Evolutionary conservation across 2,888 invertebrate genomes (phyloP), one percentile per base, ranked within the genome.

Genomic region (Geotrupes spiniger): DNA sequence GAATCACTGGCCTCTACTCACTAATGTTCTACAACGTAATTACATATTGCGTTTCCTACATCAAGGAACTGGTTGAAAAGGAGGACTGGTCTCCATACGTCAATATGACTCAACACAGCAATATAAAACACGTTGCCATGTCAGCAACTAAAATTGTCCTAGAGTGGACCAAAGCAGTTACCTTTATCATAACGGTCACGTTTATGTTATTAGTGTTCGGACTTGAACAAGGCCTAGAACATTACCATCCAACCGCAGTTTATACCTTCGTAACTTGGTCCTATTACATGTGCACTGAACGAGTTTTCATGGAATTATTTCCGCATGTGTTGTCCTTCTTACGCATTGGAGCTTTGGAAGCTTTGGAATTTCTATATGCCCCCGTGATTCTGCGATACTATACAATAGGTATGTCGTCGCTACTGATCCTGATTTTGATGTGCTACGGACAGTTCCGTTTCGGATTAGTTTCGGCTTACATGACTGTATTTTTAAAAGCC

Each of bases 11-110:
- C 33, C 77, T 89, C 15, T 89, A 89, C 71, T 85, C 87, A 0
- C 75, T 89, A 11, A 85, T 89, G 84, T 88, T 89, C 73, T 89
- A 87, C 78, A 89, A 89, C 70, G 88, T 88, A 4, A 76, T 87
- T 54, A 84, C 88, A 1, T 89, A 89, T 72, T 86, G 87, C 61
- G 81, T 87, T 8, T 79, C 82, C 58, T 89, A 89, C 72, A 81
- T 87, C 14, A 82, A 84, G 53, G 87, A 87, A 64, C 75, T 86
- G 4, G 77, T 84, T 55, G 83, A 83, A 59, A 86, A 87, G 63
- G 84, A 86, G 66, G 84, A 87, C 71, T 88, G 87, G 87, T 84
- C 85, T 0, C 83, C 86, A 0, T 86, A 84, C 61, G 84, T 89
- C 12, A 83, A 84, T 63, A 80, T 89, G 63, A 83, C 85, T 0